Conservation (phyloP, 2,113 vertebrate species). For the Hemibagrus wyckioides region DNA sequence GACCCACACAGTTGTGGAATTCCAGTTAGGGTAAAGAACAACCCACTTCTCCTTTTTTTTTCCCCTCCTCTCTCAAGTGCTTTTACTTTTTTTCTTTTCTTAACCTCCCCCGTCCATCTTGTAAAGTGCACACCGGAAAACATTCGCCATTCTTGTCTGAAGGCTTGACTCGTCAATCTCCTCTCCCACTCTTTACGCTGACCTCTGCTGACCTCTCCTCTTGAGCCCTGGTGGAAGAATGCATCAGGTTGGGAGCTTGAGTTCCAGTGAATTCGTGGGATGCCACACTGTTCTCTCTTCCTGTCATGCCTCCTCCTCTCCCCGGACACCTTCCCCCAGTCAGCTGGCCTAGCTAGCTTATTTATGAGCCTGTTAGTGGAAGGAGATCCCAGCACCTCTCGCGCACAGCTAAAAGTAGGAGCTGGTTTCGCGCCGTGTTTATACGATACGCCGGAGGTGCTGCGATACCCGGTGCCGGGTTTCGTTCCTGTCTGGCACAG, state of each 20-base stretch:
- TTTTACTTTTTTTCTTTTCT: constrained; percentile 21
- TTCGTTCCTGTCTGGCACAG: constrained; percentile 42
- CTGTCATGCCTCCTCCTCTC: constrained; percentile 53
- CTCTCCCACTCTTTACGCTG: constrained; percentile 30
- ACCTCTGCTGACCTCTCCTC: constrained; percentile 16
- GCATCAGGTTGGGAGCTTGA: constrained; percentile 38
- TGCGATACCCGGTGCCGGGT: constrained; percentile 34
- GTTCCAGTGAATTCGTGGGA: constrained; percentile 38
- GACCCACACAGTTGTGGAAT: constrained; percentile 28
- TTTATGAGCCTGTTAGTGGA: constrained; percentile 62
- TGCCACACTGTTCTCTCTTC: constrained; percentile 53
- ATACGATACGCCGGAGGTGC: constrained; percentile 44
- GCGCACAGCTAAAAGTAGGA: constrained; percentile 60
- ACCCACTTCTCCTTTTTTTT: constrained; percentile 2
- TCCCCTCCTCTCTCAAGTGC: constrained; percentile 17
- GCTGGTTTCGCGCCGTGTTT: constrained; percentile 54
- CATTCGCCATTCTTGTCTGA: constrained; percentile 21
- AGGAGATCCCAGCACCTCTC: constrained; percentile 50
- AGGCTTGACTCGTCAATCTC: constrained; percentile 13
- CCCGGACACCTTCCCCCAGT: constrained; percentile 27
- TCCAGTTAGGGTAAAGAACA: constrained; percentile 5
- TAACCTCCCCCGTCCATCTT: neutral
- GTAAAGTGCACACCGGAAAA: constrained; percentile 19
- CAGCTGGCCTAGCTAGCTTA: constrained; percentile 60
- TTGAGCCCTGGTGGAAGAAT: constrained; percentile 1